phyloP scores from a whole-genome alignment of 2,888 invertebrate species.

The Strigamia transsilvanica region DNA sequence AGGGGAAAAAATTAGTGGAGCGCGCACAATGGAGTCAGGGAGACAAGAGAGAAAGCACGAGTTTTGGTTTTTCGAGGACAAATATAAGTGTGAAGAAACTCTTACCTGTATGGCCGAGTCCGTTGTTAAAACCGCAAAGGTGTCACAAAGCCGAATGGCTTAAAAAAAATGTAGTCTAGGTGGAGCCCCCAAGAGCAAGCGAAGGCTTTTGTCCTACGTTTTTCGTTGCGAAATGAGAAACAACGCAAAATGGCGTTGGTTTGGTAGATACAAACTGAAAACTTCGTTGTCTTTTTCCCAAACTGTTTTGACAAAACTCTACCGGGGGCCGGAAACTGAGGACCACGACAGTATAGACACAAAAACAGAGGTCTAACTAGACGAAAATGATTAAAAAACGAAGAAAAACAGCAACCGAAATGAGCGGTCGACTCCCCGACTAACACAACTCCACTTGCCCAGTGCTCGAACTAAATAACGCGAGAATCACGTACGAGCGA shows the following conservation, averaged over 20 bases:
- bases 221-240: conserved; percentile 52
- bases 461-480: conserved; percentile 73
- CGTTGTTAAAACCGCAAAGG: conserved; percentile 56
- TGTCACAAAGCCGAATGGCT: conserved; percentile 55
- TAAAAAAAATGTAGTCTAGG: conserved; percentile 53
- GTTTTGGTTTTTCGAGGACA: conserved; percentile 33
- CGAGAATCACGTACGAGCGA: conserved; percentile 61
- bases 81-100: background rate
- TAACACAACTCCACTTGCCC: conserved; percentile 59
- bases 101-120: conserved; percentile 54
- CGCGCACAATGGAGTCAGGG: conserved; percentile 40
- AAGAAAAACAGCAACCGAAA: conserved; percentile 57
- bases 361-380: conserved; percentile 52
- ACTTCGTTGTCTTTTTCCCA: conserved; percentile 45
- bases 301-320: conserved; percentile 46
- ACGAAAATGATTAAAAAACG: conserved; percentile 55
- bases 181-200: conserved; percentile 52
- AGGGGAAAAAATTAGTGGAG: conserved; percentile 20
- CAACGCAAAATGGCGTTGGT: conserved; percentile 53
- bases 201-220: conserved; percentile 52
- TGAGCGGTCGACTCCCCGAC: conserved; percentile 58
- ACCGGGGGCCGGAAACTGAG: conserved; percentile 51
- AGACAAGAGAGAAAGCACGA: conserved; percentile 44
- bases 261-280: conserved; percentile 52
- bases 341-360: conserved; percentile 52